Conservation (phyloP, 1,140 invertebrate species). For the Homarus americanus region DNA sequence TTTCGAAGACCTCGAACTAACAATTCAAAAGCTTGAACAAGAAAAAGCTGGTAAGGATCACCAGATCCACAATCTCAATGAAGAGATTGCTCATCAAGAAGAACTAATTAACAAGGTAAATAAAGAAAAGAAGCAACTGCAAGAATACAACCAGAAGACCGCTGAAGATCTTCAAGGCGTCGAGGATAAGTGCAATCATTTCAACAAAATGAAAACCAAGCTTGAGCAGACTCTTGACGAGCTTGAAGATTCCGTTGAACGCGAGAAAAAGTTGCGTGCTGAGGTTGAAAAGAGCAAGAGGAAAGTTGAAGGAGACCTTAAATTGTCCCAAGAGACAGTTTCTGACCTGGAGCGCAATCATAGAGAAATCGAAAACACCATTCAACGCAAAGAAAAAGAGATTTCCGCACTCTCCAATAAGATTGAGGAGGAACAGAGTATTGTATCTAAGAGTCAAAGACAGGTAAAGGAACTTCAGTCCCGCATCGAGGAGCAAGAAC, state of each 20-base stretch:
- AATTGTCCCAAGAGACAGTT: constrained; percentile 76
- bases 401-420: constrained; percentile 94
- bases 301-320: constrained; percentile 77
- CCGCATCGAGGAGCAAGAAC: constrained; percentile 97
- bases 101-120: constrained; percentile 46
- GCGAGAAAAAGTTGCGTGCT: constrained; percentile 96
- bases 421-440: constrained; percentile 98
- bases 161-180: constrained; percentile 78
- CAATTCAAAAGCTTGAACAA: constrained; percentile 40
- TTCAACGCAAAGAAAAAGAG: constrained; percentile 88
- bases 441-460: constrained; percentile 95
- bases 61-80: constrained; percentile 99
- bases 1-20: constrained; percentile 17
- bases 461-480: constrained; percentile 96
- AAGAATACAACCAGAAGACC: constrained; percentile 83
- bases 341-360: constrained; percentile 39
- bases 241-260: constrained; percentile 80
- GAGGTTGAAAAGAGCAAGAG: constrained; percentile 81
- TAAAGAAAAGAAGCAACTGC: constrained; percentile 76
- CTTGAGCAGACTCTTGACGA: constrained; percentile 45
- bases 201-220: constrained; percentile 93
- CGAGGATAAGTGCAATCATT: constrained; percentile 89
- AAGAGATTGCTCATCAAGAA: constrained; percentile 99
- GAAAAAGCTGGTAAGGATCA: constrained; percentile 87
- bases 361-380: constrained; percentile 24